Percentiles rank a stretch among this genome's conserved stretches.
Evolutionary conservation across 1,140 invertebrate genomes (phyloP).

Genomic region (Drosophila arawakana): DNA sequence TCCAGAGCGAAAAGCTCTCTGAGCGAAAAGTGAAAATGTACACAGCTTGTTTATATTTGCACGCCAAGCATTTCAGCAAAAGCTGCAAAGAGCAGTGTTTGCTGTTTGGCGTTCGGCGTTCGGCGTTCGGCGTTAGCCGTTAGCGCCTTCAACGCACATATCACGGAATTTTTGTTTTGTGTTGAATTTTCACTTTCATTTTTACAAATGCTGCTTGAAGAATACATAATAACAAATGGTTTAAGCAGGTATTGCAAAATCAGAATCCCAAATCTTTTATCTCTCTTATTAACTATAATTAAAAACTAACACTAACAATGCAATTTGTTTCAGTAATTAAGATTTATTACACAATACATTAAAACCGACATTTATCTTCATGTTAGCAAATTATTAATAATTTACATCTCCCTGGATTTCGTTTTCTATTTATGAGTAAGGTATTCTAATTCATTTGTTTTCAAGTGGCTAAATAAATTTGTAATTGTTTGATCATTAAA

Average conservation of each 20-base stretch:
- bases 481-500: no score
- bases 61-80: conserved; percentile 45
- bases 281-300: no score
- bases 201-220: conserved; percentile 33
- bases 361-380: no score
- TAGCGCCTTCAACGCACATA: conserved; percentile 31
- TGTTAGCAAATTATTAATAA: no score
- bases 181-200: conserved; percentile 79
- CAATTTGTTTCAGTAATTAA: no score
- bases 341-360: no score
- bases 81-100: conserved; percentile 17
- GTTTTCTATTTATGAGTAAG: no score
- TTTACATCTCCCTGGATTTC: no score
- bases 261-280: not conserved
- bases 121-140: conserved; percentile 16
- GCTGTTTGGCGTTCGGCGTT: conserved; percentile 13
- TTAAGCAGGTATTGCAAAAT: conserved; percentile 55
- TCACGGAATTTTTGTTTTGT: conserved; percentile 75
- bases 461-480: no score
- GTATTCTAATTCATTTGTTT: no score
- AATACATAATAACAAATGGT: conserved; percentile 21
- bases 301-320: no score
- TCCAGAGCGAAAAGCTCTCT: conserved; percentile 25
- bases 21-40: conserved; percentile 74
- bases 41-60: conserved; percentile 78